phyloP scores from a whole-genome alignment of 2,113 vertebrate genomes.

The Herpailurus yagouaroundi region DNA sequence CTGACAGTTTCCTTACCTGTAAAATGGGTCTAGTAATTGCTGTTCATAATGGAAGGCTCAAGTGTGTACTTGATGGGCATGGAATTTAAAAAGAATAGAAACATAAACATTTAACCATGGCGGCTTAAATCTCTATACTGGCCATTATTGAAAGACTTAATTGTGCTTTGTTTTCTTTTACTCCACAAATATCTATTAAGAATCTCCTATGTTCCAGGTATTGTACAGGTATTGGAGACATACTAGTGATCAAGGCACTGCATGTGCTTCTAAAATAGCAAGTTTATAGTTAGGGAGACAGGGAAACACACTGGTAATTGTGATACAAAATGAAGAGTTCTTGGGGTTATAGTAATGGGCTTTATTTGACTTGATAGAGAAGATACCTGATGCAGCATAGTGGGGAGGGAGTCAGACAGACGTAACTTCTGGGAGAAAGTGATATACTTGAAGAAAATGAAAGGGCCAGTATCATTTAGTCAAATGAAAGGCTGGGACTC shows the following conservation, averaged over 20 bases:
- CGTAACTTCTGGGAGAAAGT: not conserved
- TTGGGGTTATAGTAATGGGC: fast-evolving
- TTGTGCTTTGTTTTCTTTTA: not conserved
- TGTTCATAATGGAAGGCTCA: not conserved
- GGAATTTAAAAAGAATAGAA: not conserved
- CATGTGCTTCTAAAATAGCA: not conserved
- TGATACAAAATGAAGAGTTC: not conserved
- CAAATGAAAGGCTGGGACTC: not conserved
- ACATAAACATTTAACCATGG: not conserved
- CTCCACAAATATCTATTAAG: not conserved
- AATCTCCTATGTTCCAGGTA: not conserved
- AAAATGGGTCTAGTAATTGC: not conserved
- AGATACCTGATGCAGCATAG: not conserved
- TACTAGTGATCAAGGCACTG: not conserved
- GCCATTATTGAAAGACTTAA: not conserved
- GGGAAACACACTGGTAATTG: too few species aligned
- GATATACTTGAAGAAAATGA: not conserved
- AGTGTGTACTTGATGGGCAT: not conserved
- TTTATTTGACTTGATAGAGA: not conserved
- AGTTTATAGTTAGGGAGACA: not conserved
- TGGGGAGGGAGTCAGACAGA: not conserved
- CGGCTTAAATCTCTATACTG: not conserved
- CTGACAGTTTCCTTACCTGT: not conserved
- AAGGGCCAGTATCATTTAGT: not conserved
- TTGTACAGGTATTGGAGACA: too few species aligned